These are phyloP conservation scores for Maccullochella peelii DNA, from an alignment of 2,113 vertebrate species.

Conservation along the genomic window DNA sequence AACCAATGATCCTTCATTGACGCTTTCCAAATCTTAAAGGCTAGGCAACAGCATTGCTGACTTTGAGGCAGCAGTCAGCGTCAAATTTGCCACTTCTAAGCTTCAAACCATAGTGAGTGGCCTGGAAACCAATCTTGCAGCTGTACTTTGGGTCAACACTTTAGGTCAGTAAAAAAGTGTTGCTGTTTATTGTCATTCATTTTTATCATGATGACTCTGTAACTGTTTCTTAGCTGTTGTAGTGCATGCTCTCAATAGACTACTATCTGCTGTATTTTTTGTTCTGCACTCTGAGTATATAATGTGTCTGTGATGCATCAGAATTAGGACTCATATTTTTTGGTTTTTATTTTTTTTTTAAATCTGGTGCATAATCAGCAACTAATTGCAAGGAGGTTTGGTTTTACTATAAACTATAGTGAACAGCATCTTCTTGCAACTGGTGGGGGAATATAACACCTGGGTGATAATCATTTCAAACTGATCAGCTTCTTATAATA, in stretches of 20 bases:
- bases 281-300: background rate
- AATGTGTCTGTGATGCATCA: background rate
- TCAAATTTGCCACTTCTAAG: background rate
- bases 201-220: background rate
- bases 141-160: conserved; percentile 29
- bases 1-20: background rate
- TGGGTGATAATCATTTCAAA: background rate
- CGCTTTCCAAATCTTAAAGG: conserved; percentile 19
- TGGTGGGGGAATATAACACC: background rate
- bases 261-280: background rate
- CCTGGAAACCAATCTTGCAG: fast-evolving
- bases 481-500: background rate
- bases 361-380: background rate
- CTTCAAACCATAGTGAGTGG: conserved; percentile 19
- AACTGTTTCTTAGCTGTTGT: background rate
- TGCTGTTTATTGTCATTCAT: background rate
- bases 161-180: conserved; percentile 56
- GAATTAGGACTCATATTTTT: too few relatives aligned
- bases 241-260: background rate
- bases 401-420: background rate
- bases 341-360: conserved; percentile 1
- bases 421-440: background rate
- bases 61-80: conserved; percentile 53
- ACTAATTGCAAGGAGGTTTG: background rate
- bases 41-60: fast-evolving